Percentiles rank a stretch among this genome's conserved stretches.
These are phyloP conservation scores for Rousettus madagascariensis DNA, from an alignment of 2,797 vertebrate species.

Conservation along the genomic window DNA sequence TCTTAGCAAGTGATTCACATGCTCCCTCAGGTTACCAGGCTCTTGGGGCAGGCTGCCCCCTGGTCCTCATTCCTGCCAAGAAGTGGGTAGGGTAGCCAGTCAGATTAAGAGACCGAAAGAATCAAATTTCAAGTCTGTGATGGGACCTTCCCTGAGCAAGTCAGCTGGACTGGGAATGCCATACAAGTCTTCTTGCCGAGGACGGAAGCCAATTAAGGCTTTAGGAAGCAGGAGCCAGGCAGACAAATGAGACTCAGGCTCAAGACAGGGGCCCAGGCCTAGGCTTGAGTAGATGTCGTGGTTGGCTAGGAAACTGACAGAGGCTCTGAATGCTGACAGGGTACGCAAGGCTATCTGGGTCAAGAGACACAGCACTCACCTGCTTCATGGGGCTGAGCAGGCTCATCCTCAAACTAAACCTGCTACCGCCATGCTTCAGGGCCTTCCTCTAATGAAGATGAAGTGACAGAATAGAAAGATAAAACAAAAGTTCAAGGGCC, in stretches of 20 bases:
- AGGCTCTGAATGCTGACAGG: accelerated
- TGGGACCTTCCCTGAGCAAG: background rate
- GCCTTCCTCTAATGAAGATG: background rate
- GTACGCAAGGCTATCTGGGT: background rate
- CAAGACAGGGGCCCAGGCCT: background rate
- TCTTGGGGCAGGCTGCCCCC: background rate
- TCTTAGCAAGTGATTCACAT: background rate
- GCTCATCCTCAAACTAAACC: background rate
- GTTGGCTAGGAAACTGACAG: no score
- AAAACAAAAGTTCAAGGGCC: background rate
- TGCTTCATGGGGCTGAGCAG: background rate
- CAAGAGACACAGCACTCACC: background rate
- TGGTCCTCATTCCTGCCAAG: no score
- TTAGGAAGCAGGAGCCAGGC: background rate
- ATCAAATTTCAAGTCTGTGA: background rate
- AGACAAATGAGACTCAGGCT: background rate
- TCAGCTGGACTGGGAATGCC: background rate
- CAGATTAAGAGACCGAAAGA: background rate
- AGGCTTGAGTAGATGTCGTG: background rate
- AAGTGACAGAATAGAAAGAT: background rate
- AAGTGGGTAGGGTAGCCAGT: background rate
- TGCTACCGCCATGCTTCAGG: no score
- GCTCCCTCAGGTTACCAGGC: background rate
- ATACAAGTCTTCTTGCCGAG: background rate
- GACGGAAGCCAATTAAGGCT: background rate